These are phyloP conservation scores for Drosophila arizonae DNA, from an alignment of 1,140 invertebrate genomes.

Conservation along the genomic window DNA sequence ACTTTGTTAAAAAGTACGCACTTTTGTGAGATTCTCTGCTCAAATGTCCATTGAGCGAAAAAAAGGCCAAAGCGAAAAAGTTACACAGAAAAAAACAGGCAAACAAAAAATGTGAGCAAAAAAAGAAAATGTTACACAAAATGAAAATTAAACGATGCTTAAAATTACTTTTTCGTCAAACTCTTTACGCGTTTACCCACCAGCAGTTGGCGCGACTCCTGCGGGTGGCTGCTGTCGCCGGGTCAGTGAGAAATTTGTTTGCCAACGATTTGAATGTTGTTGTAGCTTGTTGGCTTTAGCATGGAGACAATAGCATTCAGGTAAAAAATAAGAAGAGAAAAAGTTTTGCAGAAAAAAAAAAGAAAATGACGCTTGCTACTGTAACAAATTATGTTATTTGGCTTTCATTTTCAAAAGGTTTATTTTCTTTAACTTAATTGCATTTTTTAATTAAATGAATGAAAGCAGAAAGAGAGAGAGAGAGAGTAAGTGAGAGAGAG, in stretches of 20 bases:
- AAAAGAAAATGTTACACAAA: conserved; percentile 39
- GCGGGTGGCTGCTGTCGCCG: conserved; percentile 16
- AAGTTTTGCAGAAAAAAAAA: not conserved
- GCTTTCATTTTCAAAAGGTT: conserved; percentile 39
- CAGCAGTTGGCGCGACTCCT: not conserved
- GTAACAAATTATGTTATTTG: conserved; percentile 46
- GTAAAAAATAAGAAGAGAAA: not conserved
- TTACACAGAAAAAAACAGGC: conserved; percentile 40
- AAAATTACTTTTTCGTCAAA: conserved; percentile 80
- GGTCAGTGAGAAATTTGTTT: conserved; percentile 42
- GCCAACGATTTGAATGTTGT: conserved; percentile 1
- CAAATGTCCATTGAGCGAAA: conserved; percentile 62
- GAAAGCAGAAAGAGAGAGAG: not conserved
- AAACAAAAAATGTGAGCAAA: not conserved
- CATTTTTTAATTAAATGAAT: conserved; percentile 71
- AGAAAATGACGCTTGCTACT: conserved; percentile 10
- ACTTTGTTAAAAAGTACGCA: conserved; percentile 74
- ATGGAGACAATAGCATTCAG: conserved; percentile 25
- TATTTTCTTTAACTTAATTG: conserved; percentile 71
- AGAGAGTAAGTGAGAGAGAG: not conserved
- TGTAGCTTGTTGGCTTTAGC: conserved; percentile 12
- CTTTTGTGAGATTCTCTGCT: conserved; percentile 59
- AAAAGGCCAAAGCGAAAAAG: conserved; percentile 61
- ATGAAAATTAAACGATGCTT: conserved; percentile 81
- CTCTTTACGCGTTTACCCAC: conserved; percentile 46